A percentile compares a stretch with the other conserved stretches of the same genome.
Evolutionary conservation across 2,888 invertebrate species (phyloP).

Genomic region (Lamproptera curius): DNA sequence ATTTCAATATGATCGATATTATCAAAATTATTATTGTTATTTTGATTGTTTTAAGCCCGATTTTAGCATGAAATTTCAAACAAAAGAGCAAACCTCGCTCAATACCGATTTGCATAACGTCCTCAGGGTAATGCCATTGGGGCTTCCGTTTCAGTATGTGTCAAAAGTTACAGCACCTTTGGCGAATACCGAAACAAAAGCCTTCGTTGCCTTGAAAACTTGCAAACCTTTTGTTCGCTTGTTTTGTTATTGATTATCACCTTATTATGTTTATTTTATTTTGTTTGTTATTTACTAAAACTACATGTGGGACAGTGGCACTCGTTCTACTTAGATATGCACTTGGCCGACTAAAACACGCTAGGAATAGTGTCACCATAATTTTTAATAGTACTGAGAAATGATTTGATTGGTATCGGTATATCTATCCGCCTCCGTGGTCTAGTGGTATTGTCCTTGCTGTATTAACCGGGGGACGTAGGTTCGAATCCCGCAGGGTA

Average conservation of each 20-base stretch:
- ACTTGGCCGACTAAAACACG: conserved; percentile 60
- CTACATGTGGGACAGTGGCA: conserved; percentile 47
- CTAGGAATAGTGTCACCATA: conserved; percentile 36
- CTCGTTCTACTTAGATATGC: conserved; percentile 44
- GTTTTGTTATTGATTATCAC: not conserved
- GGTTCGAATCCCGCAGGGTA: too few relatives aligned
- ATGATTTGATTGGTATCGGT: too few relatives aligned
- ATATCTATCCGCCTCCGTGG: too few relatives aligned
- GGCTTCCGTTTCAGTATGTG: conserved; percentile 13
- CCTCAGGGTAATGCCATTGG: conserved; percentile 1
- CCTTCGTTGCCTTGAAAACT: conserved; percentile 15
- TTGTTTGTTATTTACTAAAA: conserved; percentile 19
- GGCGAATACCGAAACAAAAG: conserved; percentile 1
- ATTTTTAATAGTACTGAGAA: too few relatives aligned
- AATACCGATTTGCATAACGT: not conserved
- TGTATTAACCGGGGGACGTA: too few relatives aligned
- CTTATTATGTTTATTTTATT: not conserved
- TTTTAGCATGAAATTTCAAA: too few relatives aligned
- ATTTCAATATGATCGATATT: too few relatives aligned
- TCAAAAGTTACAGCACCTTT: conserved; percentile 1
- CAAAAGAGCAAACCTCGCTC: too few relatives aligned
- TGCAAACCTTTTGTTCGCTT: conserved; percentile 10
- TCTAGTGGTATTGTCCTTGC: too few relatives aligned
- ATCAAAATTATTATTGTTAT: too few relatives aligned
- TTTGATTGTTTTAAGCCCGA: too few relatives aligned